These are phyloP conservation scores for Eristalis pertinax DNA, from an alignment of 2,888 invertebrate genomes.

Conservation along the genomic window DNA sequence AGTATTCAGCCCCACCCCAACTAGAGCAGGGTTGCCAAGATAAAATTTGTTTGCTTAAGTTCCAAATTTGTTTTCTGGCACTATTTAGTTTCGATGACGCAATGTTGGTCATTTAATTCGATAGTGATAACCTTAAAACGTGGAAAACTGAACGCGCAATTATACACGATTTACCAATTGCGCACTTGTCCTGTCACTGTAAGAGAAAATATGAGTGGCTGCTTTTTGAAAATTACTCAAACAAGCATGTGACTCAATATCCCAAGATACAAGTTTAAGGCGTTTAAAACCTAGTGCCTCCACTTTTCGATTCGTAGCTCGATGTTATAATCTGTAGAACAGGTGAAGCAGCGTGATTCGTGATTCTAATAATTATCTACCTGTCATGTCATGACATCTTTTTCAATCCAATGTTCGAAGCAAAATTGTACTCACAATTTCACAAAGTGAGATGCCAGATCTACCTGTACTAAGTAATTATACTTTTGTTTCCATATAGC, in stretches of 20 bases:
- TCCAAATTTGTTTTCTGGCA: conserved; percentile 9
- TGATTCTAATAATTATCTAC: neutral
- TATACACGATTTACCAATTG: too few relatives aligned
- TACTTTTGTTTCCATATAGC: neutral
- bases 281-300: too few relatives aligned
- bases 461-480: neutral
- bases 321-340: too few relatives aligned
- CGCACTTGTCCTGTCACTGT: too few relatives aligned
- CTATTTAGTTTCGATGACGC: conserved; percentile 8
- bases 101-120: neutral
- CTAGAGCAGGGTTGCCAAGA: conserved; percentile 55
- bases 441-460: neutral
- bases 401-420: neutral
- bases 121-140: too few relatives aligned
- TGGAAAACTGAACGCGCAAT: too few relatives aligned
- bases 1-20: conserved; percentile 60
- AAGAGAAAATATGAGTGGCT: too few relatives aligned
- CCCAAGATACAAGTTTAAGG: too few relatives aligned
- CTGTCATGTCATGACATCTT: neutral
- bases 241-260: too few relatives aligned
- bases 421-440: neutral
- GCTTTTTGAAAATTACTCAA: too few relatives aligned
- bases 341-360: too few relatives aligned
- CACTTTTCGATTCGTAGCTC: too few relatives aligned
- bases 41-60: conserved; percentile 14